phyloP scores from a whole-genome alignment of 2,888 invertebrate species.

The Pterostichus niger region DNA sequence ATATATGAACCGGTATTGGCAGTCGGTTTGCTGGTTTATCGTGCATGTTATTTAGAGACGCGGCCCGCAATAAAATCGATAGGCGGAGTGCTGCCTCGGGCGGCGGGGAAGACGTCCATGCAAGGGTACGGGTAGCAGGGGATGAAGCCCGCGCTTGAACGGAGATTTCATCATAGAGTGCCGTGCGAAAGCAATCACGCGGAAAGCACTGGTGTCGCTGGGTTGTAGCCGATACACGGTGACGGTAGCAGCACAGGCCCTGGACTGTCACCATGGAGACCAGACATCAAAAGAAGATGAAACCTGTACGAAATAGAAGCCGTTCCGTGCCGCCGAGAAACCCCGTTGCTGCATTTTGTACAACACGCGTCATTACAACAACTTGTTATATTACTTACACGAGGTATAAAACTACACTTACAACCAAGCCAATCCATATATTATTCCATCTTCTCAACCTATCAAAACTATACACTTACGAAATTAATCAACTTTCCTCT shows the following conservation, averaged over 20 bases:
- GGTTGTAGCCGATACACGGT: slow-evolving; percentile 60
- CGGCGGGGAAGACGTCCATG: slow-evolving; percentile 44
- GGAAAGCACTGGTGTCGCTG: slow-evolving; percentile 66
- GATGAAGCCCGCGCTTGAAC: slow-evolving; percentile 38
- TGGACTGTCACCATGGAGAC: slow-evolving; percentile 67
- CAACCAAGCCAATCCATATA: not conserved
- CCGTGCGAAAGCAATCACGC: slow-evolving; percentile 67
- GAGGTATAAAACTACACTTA: not conserved
- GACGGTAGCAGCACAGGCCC: slow-evolving; percentile 50
- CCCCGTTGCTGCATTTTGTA: slow-evolving; percentile 16
- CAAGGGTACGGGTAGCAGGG: not conserved
- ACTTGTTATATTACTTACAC: slow-evolving; percentile 6
- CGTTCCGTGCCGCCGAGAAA: not conserved
- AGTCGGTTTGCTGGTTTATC: slow-evolving; percentile 64
- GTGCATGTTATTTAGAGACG: slow-evolving; percentile 67
- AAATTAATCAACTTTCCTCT: too few relatives aligned
- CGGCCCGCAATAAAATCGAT: slow-evolving; percentile 64
- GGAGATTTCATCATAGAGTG: slow-evolving; percentile 67
- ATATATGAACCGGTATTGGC: slow-evolving; percentile 61
- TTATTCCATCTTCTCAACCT: too few relatives aligned
- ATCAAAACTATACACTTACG: too few relatives aligned
- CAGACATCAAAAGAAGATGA: slow-evolving; percentile 68
- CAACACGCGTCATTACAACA: not conserved
- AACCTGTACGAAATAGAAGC: slow-evolving; percentile 64
- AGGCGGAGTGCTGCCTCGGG: slow-evolving; percentile 49